A percentile compares a stretch with the other conserved stretches of the same genome.
Evolutionary conservation across 2,113 vertebrate genomes (phyloP).

Genomic region (Petaurus breviceps): DNA sequence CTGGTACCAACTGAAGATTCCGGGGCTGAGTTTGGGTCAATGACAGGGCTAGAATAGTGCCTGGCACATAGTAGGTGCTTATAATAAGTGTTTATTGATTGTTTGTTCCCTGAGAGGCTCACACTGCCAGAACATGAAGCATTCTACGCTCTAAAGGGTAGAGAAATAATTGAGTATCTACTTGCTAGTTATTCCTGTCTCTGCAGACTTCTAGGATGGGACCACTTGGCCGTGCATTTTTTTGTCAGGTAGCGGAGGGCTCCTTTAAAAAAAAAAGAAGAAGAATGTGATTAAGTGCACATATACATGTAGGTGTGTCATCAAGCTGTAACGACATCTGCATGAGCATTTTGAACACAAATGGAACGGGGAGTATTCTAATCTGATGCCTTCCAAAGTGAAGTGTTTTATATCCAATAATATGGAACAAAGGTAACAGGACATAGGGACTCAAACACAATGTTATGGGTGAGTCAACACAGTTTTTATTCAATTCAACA

Average conservation of each 20-base stretch:
- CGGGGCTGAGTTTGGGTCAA: neutral
- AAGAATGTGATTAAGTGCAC: conserved; percentile 74
- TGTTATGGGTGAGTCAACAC: neutral
- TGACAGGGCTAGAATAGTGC: neutral
- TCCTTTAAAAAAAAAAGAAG: conserved; percentile 77
- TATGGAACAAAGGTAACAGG: neutral
- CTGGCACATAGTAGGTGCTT: neutral
- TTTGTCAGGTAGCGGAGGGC: conserved; percentile 52
- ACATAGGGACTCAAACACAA: conserved; percentile 26
- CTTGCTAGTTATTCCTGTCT: conserved; percentile 65
- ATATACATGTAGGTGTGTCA: conserved; percentile 67
- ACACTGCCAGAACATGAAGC: neutral
- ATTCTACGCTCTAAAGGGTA: conserved; percentile 57
- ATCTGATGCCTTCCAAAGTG: conserved; percentile 26
- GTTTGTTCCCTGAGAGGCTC: neutral
- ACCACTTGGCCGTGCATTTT: conserved; percentile 75
- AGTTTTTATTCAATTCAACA: neutral
- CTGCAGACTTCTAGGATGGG: conserved; percentile 64
- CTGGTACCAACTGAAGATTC: conserved; percentile 54
- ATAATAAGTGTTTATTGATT: neutral
- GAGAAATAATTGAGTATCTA: conserved; percentile 63
- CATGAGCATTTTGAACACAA: conserved; percentile 68
- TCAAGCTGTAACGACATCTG: conserved; percentile 46
- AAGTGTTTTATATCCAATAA: conserved; percentile 19
- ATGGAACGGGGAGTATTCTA: conserved; percentile 32